Evolutionary conservation across 92 coral and sea anemone genomes (phyloP).

Genomic region (Parazoanthus atlanticus): DNA sequence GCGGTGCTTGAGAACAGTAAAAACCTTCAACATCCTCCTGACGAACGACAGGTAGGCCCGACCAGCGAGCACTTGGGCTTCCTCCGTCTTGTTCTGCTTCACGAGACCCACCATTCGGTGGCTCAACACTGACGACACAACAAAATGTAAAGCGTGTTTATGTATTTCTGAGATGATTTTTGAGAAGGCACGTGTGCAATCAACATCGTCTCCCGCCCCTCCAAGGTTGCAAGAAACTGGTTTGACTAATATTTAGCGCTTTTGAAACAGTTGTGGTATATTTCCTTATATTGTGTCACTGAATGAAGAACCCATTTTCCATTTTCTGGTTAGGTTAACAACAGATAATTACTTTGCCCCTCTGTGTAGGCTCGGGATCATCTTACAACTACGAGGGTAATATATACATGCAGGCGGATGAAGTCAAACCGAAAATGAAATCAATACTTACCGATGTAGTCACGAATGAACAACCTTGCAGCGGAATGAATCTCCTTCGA

Average conservation of each 20-base stretch:
- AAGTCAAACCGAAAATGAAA: not conserved
- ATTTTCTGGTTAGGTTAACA: too few relatives aligned
- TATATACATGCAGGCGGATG: not conserved
- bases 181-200: not conserved
- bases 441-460: not conserved
- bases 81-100: not conserved
- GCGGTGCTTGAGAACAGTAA: not conserved
- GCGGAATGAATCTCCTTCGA: not conserved
- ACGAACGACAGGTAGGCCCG: not conserved
- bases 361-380: not conserved
- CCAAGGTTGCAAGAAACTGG: too few relatives aligned
- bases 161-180: too few relatives aligned
- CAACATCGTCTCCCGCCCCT: not conserved
- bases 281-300: too few relatives aligned
- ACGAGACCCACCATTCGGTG: not conserved
- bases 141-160: not conserved
- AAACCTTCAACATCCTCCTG: not conserved
- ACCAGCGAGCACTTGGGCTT: slow-evolving; percentile 23
- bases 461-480: not conserved
- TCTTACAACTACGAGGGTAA: not conserved
- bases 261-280: too few relatives aligned
- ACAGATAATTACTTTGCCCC: too few relatives aligned
- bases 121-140: not conserved
- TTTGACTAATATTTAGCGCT: too few relatives aligned
- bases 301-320: too few relatives aligned